Conservation (phyloP, 2,113 vertebrate genomes). For the Apodemus speciosus region DNA sequence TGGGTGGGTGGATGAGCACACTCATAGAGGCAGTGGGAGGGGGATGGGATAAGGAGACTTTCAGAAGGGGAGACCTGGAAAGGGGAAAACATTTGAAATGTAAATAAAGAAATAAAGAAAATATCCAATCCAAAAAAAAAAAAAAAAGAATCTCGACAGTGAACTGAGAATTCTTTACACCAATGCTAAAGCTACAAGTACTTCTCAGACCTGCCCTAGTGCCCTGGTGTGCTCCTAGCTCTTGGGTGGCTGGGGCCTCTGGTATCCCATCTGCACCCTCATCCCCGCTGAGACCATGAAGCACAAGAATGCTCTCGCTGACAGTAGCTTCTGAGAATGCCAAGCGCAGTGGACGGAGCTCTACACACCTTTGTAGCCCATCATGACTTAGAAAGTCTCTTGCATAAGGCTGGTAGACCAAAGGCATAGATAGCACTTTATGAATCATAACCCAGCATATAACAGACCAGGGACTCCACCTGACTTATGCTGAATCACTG, state of each 20-base stretch:
- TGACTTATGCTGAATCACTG: constrained; percentile 33
- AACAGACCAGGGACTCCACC: constrained; percentile 1
- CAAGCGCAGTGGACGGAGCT: background rate
- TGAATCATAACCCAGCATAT: background rate
- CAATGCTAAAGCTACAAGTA: background rate
- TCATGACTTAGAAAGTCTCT: background rate
- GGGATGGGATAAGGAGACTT: too few species aligned
- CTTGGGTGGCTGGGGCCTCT: background rate
- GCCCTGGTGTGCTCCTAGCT: background rate
- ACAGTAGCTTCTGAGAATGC: background rate
- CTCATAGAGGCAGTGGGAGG: too few species aligned
- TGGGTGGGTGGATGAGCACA: too few species aligned
- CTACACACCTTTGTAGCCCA: background rate
- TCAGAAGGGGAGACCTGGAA: too few species aligned
- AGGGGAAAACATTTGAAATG: too few species aligned
- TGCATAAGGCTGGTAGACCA: background rate
- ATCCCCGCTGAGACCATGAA: background rate
- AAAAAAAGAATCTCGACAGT: background rate
- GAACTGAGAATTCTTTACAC: constrained; percentile 9
- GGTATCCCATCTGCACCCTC: background rate
- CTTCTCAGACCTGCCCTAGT: background rate
- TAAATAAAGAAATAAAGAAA: too few species aligned
- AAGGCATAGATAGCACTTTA: background rate
- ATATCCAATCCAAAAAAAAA: too few species aligned
- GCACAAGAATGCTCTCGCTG: background rate